Conservation (phyloP, 2,113 vertebrate genomes). For the Chamaetylas fuelleborni region DNA sequence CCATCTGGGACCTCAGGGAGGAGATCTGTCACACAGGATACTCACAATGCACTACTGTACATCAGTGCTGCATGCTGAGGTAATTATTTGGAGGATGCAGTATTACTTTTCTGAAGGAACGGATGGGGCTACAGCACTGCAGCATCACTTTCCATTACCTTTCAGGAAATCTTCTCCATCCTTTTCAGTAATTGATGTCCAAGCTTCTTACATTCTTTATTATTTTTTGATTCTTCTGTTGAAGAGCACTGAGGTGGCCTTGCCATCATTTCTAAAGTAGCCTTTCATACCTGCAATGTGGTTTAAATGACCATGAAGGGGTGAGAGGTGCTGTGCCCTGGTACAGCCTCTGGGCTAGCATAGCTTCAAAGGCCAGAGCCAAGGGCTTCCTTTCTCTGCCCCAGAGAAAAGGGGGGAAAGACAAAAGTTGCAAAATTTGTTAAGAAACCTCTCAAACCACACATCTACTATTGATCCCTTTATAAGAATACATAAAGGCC, state of each 20-base stretch:
- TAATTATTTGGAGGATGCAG: background rate
- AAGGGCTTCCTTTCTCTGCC: background rate
- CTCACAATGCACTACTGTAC: background rate
- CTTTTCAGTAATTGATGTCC: background rate
- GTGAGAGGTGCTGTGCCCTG: fast-evolving
- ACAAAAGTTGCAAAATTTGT: background rate
- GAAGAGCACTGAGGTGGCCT: background rate
- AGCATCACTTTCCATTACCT: background rate
- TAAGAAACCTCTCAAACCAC: background rate
- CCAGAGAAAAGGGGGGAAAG: background rate
- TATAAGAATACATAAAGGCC: background rate
- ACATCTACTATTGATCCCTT: background rate
- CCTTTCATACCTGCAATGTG: background rate
- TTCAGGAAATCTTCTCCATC: background rate
- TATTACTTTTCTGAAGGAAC: background rate
- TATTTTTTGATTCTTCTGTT: background rate
- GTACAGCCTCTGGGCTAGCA: background rate
- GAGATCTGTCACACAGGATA: background rate
- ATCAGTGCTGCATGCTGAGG: background rate
- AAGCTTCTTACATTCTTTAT: background rate
- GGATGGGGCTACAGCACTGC: fast-evolving
- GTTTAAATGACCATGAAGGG: fast-evolving
- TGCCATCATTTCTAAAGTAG: background rate
- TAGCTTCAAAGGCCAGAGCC: background rate
- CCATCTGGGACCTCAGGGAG: background rate